These are phyloP conservation scores for Drosophila sp. DNA, from an alignment of 1,140 invertebrate genomes.

Conservation along the genomic window DNA sequence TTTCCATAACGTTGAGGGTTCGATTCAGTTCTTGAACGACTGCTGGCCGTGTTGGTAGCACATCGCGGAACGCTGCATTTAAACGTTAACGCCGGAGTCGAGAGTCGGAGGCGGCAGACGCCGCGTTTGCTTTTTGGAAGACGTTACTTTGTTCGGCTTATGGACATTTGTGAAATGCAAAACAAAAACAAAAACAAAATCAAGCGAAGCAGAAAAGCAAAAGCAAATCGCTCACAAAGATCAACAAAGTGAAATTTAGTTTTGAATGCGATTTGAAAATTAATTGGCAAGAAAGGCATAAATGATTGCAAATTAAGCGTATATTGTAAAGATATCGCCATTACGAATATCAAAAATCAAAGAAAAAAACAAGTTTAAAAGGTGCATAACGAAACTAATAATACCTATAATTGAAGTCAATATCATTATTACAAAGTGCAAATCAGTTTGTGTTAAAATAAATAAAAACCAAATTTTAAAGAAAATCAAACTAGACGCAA, in stretches of 20 bases:
- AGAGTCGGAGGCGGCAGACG: conserved; percentile 36
- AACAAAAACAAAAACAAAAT: conserved; percentile 30
- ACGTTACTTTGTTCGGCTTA: conserved; percentile 49
- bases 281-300: conserved; percentile 55
- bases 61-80: conserved; percentile 42
- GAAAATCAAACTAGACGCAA: conserved; percentile 20
- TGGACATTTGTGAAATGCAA: conserved; percentile 58
- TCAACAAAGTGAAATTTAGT: conserved; percentile 58
- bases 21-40: conserved; percentile 61
- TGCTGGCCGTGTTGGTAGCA: conserved; percentile 60
- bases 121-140: conserved; percentile 40
- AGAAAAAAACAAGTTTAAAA: conserved; percentile 31
- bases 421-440: conserved; percentile 35
- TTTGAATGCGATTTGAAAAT: conserved; percentile 51
- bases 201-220: conserved; percentile 16
- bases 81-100: conserved; percentile 22
- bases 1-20: conserved; percentile 37
- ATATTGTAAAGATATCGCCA: conserved; percentile 42
- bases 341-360: conserved; percentile 14
- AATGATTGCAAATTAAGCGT: conserved; percentile 53
- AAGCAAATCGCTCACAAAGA: conserved; percentile 24
- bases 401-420: conserved; percentile 45
- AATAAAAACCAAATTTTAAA: conserved; percentile 18
- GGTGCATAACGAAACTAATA: conserved; percentile 42
- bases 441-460: conserved; percentile 37